Conservation (phyloP, 2,113 vertebrate genomes). For the Hippocampus mohnikei region DNA sequence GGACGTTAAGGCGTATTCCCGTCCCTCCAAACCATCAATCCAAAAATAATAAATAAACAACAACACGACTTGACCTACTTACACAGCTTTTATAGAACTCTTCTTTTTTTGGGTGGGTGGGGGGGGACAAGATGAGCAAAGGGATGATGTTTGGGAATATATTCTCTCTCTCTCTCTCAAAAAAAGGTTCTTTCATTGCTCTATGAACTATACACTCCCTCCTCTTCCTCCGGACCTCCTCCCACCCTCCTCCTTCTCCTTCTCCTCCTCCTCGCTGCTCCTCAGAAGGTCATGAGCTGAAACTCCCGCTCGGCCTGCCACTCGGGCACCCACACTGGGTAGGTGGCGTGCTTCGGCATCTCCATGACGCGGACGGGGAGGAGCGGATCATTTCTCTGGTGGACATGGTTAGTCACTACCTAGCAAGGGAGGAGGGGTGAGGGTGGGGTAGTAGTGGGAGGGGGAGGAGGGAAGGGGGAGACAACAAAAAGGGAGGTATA, state of each 20-base stretch:
- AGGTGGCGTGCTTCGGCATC: slow-evolving; percentile 81
- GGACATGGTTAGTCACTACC: slow-evolving; percentile 82
- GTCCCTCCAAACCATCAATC: slow-evolving; percentile 15
- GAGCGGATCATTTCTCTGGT: slow-evolving; percentile 71
- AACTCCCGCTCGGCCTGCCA: slow-evolving; percentile 80
- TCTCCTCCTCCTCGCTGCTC: slow-evolving; percentile 57
- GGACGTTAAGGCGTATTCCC: slow-evolving; percentile 61
- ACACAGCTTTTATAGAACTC: slow-evolving; percentile 31
- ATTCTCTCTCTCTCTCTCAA: slow-evolving; percentile 46
- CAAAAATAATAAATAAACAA: slow-evolving; percentile 1
- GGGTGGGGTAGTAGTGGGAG: slow-evolving; percentile 72
- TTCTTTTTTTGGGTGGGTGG: background rate
- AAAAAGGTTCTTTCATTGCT: slow-evolving; percentile 48
- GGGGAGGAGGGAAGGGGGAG: slow-evolving; percentile 58
- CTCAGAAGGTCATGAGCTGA: slow-evolving; percentile 84
- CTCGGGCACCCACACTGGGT: slow-evolving; percentile 80
- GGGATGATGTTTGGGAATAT: slow-evolving; percentile 37
- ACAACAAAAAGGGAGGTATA: slow-evolving; percentile 76
- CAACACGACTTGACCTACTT: slow-evolving; percentile 43
- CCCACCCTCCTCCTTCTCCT: slow-evolving; percentile 49
- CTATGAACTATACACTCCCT: slow-evolving; percentile 34
- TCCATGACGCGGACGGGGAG: slow-evolving; percentile 77
- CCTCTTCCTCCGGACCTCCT: slow-evolving; percentile 21
- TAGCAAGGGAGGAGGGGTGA: slow-evolving; percentile 73
- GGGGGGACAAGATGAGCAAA: slow-evolving; percentile 2